Conservation (phyloP, 2,113 vertebrate species). For the Willisornis vidua region DNA sequence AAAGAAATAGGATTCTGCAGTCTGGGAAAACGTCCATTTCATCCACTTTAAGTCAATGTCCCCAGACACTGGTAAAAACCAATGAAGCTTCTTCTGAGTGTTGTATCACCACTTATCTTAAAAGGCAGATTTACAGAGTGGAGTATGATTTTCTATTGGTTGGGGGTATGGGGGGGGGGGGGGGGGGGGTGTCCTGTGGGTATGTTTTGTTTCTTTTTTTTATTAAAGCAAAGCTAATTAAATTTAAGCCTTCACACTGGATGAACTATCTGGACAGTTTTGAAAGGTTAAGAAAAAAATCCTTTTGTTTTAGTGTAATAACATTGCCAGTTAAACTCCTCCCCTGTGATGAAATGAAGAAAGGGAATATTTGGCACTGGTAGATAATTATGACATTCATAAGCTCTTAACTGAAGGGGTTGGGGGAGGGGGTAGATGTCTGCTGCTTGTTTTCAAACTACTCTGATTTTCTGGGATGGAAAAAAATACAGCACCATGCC, state of each 20-base stretch:
- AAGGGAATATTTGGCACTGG: conserved; percentile 45
- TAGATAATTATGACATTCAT: conserved; percentile 67
- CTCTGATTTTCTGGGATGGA: conserved; percentile 64
- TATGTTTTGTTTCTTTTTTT: neutral
- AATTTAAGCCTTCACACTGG: neutral
- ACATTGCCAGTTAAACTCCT: neutral
- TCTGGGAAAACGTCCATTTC: neutral
- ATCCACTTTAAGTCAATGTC: neutral
- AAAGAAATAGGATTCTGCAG: neutral
- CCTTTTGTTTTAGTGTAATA: neutral
- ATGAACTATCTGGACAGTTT: conserved; percentile 15
- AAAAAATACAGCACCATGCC: conserved; percentile 47
- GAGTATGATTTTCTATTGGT: neutral
- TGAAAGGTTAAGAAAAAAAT: conserved; percentile 28
- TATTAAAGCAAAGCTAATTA: conserved; percentile 8
- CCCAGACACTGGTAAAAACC: neutral
- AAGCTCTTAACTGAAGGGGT: conserved; percentile 22
- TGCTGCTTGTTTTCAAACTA: conserved; percentile 49
- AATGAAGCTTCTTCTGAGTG: neutral
- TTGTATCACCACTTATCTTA: neutral
- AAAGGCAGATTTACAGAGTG: neutral
- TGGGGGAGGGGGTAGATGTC: neutral
- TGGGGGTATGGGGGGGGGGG: neutral
- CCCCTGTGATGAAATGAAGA: conserved; percentile 44
- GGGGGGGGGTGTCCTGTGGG: too few species aligned